A percentile compares a stretch with the other conserved stretches of the same genome.
These are phyloP conservation scores for Galbula dea DNA, from an alignment of 2,113 vertebrate genomes.

Conservation along the genomic window DNA sequence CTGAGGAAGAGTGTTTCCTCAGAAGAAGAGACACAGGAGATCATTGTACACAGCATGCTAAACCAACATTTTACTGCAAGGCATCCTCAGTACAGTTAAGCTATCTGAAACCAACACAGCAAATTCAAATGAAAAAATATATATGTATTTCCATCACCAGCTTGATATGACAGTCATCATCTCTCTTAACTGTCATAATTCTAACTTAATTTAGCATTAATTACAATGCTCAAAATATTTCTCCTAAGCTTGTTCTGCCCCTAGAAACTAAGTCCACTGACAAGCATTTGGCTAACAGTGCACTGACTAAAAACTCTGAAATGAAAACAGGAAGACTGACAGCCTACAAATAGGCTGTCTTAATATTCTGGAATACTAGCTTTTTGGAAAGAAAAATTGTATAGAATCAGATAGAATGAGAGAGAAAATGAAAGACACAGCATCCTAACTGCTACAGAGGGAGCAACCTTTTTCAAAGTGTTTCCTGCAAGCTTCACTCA, in stretches of 20 bases:
- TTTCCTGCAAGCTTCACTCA: neutral
- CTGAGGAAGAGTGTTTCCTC: neutral
- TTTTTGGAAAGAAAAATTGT: slow-evolving; percentile 29
- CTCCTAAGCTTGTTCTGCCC: neutral
- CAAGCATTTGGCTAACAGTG: slow-evolving; percentile 27
- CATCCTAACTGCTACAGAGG: neutral
- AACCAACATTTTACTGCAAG: rapidly evolving
- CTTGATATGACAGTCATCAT: neutral
- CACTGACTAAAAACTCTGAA: slow-evolving; percentile 38
- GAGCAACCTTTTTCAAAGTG: neutral
- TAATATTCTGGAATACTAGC: slow-evolving; percentile 28
- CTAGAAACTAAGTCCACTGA: neutral
- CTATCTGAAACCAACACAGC: neutral
- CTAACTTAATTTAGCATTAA: slow-evolving; percentile 9
- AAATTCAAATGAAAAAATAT: neutral
- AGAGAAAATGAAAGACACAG: slow-evolving; percentile 20
- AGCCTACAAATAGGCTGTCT: slow-evolving; percentile 40
- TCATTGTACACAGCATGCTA: neutral
- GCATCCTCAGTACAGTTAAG: neutral
- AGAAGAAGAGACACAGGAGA: neutral
- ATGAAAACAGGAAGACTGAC: slow-evolving; percentile 43
- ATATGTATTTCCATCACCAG: neutral
- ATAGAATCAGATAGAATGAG: neutral
- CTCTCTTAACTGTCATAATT: neutral
- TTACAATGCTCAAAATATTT: neutral